Base-by-base conservation (phyloP, 2,113 vertebrate genomes). In the Leucosticte australis region DNA sequence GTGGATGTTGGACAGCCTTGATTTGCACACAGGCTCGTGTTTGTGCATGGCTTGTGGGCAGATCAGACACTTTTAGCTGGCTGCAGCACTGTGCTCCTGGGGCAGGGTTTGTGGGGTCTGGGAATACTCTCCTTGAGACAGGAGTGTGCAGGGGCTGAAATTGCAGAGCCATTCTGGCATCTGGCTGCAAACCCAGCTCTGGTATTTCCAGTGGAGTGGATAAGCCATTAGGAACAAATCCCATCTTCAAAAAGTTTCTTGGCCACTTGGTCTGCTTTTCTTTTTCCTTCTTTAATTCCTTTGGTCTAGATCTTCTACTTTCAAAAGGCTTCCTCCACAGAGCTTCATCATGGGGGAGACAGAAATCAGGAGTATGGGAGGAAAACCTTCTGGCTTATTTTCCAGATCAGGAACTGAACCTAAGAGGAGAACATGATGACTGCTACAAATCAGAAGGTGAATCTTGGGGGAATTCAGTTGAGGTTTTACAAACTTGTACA, bases 331-430 rank as follows among this genome's bases (percentile, higher is more conserved):
- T 53, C 35, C 12, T 81, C 39, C 33, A 27, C 9, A 30, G 26
- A 41, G 7, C 35, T 94, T 60, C 21, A 7, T 71, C 15, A 8
- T 9, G n/a, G n/a, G 24, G 24, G 59, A 39, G 23, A 28, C 15
- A 74, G 64, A 67, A 91, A 59, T 50, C 12, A 22, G 42, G 21
- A 84, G 7, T 16, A 33, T 49, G 24, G 37, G 53, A 57, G 15
- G 49, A 85, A 84, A 91, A 75, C 27, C 14, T 83, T 83, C 30
- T 68, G 41, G 28, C 28, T 87, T 81, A 35, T 77, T 95, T 92
- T 92, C 9, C 31, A 65, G 26, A 42, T 53, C 39, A 81, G 50
- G 26, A 62, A 22, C 41, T 60, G 70, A 71, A 57, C 6, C 20
- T 3, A 31, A 55, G n/a, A 53, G 31, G 21, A 68, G 79, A 90